A percentile compares a stretch with the other conserved stretches of the same genome.
These are phyloP conservation scores for Megatriorchis doriae DNA, from an alignment of 2,113 vertebrate genomes.

Conservation along the genomic window DNA sequence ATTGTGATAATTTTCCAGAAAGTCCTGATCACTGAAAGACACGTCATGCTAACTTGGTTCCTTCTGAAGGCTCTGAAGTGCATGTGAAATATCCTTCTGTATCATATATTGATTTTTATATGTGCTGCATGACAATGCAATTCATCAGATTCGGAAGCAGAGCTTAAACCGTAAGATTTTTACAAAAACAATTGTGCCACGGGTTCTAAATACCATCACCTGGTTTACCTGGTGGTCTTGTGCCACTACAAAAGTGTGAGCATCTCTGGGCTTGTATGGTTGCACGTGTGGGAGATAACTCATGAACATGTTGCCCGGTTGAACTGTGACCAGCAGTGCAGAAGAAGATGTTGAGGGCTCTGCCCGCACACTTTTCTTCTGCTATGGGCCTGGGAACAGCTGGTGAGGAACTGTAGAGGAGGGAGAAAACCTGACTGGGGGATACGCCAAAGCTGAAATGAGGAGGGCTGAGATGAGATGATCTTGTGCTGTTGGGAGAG, in stretches of 20 bases:
- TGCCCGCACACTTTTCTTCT: rapidly evolving
- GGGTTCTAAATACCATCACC: not conserved
- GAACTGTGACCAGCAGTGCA: not conserved
- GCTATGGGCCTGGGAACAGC: not conserved
- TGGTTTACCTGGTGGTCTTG: not conserved
- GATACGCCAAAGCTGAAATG: too few relatives aligned
- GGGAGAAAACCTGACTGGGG: not conserved
- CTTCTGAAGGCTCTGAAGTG: conserved; percentile 29
- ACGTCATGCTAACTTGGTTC: conserved; percentile 16
- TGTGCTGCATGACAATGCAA: not conserved
- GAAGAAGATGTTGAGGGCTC: not conserved
- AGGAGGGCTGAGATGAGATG: not conserved
- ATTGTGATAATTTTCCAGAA: not conserved
- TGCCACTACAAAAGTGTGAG: not conserved
- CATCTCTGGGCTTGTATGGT: not conserved
- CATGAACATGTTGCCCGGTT: rapidly evolving
- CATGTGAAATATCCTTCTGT: conserved; percentile 50
- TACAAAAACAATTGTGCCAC: not conserved
- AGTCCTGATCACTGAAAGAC: conserved; percentile 23
- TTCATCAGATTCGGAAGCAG: conserved; percentile 10
- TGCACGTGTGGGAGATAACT: not conserved
- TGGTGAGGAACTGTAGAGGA: not conserved
- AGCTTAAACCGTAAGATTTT: not conserved
- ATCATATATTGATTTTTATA: conserved; percentile 34
- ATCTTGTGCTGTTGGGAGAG: not conserved